These are phyloP conservation scores for Anthonomus grandis DNA, from an alignment of 1,140 invertebrate genomes.

Conservation along the genomic window DNA sequence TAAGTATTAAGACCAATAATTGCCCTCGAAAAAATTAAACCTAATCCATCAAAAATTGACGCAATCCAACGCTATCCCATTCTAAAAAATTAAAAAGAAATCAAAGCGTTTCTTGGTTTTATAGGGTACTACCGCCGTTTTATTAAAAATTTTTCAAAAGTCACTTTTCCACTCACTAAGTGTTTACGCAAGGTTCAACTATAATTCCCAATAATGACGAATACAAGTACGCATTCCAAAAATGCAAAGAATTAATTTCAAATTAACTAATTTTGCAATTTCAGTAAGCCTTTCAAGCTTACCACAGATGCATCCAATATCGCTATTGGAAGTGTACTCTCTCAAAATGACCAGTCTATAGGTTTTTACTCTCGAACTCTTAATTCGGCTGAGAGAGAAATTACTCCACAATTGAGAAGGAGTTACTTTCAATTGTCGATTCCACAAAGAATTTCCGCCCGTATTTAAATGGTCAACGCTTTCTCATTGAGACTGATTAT, in stretches of 20 bases:
- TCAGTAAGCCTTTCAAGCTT: conserved; percentile 42
- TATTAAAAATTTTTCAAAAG: conserved; percentile 26
- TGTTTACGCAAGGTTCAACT: conserved; percentile 35
- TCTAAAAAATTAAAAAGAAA: conserved; percentile 13
- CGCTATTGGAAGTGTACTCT: conserved; percentile 45
- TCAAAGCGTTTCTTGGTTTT: conserved; percentile 31
- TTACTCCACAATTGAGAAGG: conserved; percentile 41
- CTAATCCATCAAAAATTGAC: conserved; percentile 20
- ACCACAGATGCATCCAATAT: conserved; percentile 46
- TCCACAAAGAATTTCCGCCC: conserved; percentile 33
- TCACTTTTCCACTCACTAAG: conserved; percentile 8
- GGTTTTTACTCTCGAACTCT: conserved; percentile 42
- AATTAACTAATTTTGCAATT: conserved; percentile 42
- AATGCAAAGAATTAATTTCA: conserved; percentile 36
- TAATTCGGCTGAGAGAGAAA: conserved; percentile 36
- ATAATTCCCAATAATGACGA: neutral
- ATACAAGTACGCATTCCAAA: conserved; percentile 32
- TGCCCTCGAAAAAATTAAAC: conserved; percentile 19
- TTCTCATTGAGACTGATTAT: conserved; percentile 32
- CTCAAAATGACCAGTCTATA: conserved; percentile 42
- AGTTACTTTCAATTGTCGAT: conserved; percentile 34
- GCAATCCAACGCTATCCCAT: conserved; percentile 19
- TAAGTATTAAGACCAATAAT: too few species aligned
- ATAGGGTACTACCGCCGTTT: conserved; percentile 29
- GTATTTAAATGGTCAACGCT: conserved; percentile 32